Base-by-base conservation (phyloP, 2,797 vertebrate species). In the Danio albolineatus region DNA sequence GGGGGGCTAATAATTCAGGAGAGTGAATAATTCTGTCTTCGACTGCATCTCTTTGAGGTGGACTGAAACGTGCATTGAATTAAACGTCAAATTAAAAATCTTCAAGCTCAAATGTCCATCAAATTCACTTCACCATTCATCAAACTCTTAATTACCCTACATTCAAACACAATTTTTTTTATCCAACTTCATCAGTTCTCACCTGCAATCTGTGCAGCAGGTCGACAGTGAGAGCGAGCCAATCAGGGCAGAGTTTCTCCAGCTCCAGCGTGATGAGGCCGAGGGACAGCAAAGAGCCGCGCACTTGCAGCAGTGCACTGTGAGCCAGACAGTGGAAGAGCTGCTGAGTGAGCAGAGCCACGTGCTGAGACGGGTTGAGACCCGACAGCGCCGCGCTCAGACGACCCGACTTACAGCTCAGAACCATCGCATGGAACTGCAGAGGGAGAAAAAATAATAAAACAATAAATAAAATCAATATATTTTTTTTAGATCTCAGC, bases 221-320 rank as follows among this genome's bases (percentile, higher is more conserved):
- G 88, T 97, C 94, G 73, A 98, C 95, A 90, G 96, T 96, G 84
- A 98, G 94, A 88, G 93, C 90, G 78, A 98, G 94, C 97, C 97
- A 99, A 90, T 99, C 96, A 71, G 96, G 96, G 88, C 96, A 95
- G 83, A 96, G 94, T 84, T 93, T 97, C 94, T 99, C 97, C 95
- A 99, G 94, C 88, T 99, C 96, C 92, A 99, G 90, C 88, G 96
- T 98, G 93, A 99, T 85, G 82, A 98, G 94, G 84, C 96, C 95
- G 91, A 99, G 89, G 5, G 97, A 96, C 92, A 99, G 92, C 94
- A 96, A 95, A 89, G 97, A 98, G 86, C 97, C 96, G 90, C 94
- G 95, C 86, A 96, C 94, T 86, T 96, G 96, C 73, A 96, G 87
- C 88, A 98, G 93, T 49, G 93, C 92, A 93, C 91, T 94, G 87